Evolutionary conservation across 2,888 invertebrate species (phyloP).

Genomic region (Fissipunctia ypsillon): DNA sequence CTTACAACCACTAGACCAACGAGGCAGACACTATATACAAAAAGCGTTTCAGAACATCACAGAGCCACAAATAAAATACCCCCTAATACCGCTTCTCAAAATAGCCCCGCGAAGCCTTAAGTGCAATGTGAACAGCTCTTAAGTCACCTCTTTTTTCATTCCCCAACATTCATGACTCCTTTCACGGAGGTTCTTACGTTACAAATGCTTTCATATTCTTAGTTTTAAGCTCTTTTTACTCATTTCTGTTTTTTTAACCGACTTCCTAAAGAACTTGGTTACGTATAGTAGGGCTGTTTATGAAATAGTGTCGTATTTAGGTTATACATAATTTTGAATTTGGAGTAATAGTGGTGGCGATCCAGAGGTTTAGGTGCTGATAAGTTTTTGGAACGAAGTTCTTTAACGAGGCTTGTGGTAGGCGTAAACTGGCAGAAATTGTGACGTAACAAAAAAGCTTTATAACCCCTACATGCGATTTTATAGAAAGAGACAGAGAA

Average conservation of each 20-base stretch:
- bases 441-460: too few species aligned
- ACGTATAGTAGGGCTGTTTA: slow-evolving; percentile 13
- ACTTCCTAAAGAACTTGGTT: slow-evolving; percentile 38
- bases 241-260: slow-evolving; percentile 53
- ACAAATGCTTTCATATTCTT: slow-evolving; percentile 61
- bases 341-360: background rate
- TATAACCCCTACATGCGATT: too few species aligned
- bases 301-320: background rate
- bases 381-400: too few species aligned
- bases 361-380: background rate
- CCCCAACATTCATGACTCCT: slow-evolving; percentile 56
- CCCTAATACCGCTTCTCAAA: background rate
- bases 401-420: too few species aligned
- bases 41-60: background rate
- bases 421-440: too few species aligned
- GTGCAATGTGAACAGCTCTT: slow-evolving; percentile 29
- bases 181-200: slow-evolving; percentile 51
- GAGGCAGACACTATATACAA: background rate
- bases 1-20: background rate
- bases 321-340: background rate
- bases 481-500: too few species aligned
- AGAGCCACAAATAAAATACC: background rate
- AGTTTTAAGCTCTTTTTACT: slow-evolving; percentile 48
- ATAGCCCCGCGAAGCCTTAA: background rate
- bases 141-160: slow-evolving; percentile 52